A percentile compares a stretch with the other conserved stretches of the same genome.
Conservation (phyloP, 2,797 vertebrate genomes). For the Manis javanica region DNA sequence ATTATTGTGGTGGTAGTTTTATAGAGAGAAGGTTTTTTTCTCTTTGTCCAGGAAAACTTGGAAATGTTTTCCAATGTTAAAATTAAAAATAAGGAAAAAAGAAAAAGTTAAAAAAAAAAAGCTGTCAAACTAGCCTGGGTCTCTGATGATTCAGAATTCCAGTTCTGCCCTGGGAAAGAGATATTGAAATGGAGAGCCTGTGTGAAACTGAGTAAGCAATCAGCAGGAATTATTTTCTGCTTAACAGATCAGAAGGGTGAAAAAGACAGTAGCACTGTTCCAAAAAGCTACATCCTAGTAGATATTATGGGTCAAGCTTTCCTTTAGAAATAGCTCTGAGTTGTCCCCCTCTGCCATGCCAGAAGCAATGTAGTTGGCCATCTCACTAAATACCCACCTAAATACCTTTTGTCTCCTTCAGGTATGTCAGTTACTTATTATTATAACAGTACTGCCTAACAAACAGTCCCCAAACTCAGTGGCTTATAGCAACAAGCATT, state of each 20-base stretch:
- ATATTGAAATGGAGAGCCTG: conserved; percentile 60
- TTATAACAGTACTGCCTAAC: neutral
- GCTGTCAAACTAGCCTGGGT: conserved; percentile 57
- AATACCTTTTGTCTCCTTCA: neutral
- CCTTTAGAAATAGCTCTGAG: conserved; percentile 39
- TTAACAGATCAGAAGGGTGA: conserved; percentile 75
- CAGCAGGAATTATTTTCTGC: conserved; percentile 73
- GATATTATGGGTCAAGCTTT: conserved; percentile 40
- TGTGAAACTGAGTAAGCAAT: conserved; percentile 69
- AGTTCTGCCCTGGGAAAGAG: conserved; percentile 63
- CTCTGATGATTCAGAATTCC: conserved; percentile 71
- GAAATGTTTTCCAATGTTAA: conserved; percentile 2
- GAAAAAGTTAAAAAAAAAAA: neutral
- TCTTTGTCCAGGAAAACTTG: conserved; percentile 11
- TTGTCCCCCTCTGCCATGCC: neutral
- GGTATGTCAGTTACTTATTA: neutral
- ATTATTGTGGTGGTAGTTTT: conserved; percentile 7
- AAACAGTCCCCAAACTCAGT: neutral
- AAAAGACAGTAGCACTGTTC: conserved; percentile 34
- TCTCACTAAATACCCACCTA: neutral
- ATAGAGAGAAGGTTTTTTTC: neutral
- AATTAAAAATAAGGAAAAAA: neutral
- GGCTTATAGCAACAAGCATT: neutral
- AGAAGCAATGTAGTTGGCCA: neutral
- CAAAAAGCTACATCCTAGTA: conserved; percentile 43